Percentiles rank a stretch among this genome's conserved stretches.
These are phyloP conservation scores for Acinonyx jubatus DNA, from an alignment of 2,113 vertebrate species.

Conservation along the genomic window DNA sequence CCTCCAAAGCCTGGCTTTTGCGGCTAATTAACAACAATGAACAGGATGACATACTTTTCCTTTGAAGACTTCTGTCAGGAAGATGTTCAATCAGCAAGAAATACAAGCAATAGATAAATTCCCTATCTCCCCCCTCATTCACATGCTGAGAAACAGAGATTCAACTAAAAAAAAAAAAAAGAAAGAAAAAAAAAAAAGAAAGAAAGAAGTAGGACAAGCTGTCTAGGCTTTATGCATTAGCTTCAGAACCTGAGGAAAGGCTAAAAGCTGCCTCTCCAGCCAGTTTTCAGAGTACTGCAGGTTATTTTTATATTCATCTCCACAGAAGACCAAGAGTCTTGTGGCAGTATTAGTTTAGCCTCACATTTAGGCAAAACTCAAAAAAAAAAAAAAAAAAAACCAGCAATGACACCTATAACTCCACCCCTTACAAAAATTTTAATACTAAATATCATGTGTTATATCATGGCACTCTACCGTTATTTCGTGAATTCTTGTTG, in stretches of 20 bases:
- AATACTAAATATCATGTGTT: not conserved
- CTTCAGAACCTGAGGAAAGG: not conserved
- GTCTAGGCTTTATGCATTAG: not conserved
- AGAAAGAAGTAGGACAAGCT: constrained; percentile 46
- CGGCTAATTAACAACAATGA: constrained; percentile 71
- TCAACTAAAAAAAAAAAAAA: not conserved
- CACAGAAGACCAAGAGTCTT: not conserved
- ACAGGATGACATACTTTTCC: constrained; percentile 56
- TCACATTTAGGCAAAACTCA: not conserved
- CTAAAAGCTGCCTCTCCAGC: not conserved
- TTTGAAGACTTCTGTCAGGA: constrained; percentile 45
- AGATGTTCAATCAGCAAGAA: constrained; percentile 39
- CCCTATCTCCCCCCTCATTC: not conserved
- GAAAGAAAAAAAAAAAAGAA: not conserved
- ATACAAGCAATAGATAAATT: not conserved
- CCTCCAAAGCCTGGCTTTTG: constrained; percentile 20
- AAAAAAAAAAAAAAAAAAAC: not conserved
- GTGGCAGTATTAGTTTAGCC: not conserved
- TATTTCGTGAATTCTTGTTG: not conserved
- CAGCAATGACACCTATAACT: not conserved
- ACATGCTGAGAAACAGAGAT: not conserved
- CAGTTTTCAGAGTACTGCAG: not conserved
- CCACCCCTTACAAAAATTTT: not conserved
- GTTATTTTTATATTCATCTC: constrained; percentile 12
- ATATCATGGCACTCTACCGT: not conserved